These are phyloP conservation scores for Tenthredo amoena DNA, from an alignment of 2,888 invertebrate genomes.

Conservation along the genomic window DNA sequence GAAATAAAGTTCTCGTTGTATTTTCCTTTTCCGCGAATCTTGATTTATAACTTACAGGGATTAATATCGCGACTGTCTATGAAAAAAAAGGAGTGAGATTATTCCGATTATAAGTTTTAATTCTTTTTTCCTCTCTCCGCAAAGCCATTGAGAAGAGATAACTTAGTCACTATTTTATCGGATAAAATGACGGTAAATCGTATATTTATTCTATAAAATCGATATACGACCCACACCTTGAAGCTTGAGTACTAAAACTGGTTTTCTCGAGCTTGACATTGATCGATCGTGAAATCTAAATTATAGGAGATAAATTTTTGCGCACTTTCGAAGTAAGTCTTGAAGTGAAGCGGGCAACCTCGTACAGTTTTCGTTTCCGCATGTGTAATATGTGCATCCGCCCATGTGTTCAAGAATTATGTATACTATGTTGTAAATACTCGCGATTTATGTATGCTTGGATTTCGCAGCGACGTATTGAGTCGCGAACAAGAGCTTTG, in stretches of 20 bases:
- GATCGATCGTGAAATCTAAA: slow-evolving; percentile 26
- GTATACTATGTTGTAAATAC: not conserved
- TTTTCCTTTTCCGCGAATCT: not conserved
- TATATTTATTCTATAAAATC: not conserved
- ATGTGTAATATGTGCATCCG: not conserved
- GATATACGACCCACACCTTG: not conserved
- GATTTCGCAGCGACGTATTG: not conserved
- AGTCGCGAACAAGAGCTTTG: not conserved
- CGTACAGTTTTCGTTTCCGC: not conserved
- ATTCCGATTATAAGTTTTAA: not conserved
- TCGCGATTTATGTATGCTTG: not conserved
- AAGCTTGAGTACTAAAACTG: slow-evolving; percentile 18
- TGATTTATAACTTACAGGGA: not conserved
- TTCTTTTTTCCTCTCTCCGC: not conserved
- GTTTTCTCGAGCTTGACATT: slow-evolving; percentile 41
- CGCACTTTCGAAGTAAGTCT: not conserved
- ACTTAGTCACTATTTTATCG: not conserved
- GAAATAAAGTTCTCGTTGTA: not conserved
- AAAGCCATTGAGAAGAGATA: not conserved
- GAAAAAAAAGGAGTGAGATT: not conserved
- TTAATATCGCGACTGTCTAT: not conserved
- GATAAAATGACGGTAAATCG: not conserved
- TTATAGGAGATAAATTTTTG: not conserved
- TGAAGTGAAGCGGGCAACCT: not conserved
- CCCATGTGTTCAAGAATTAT: not conserved